phyloP scores from a whole-genome alignment of 2,888 invertebrate species.

The Stomorhina lunata region DNA sequence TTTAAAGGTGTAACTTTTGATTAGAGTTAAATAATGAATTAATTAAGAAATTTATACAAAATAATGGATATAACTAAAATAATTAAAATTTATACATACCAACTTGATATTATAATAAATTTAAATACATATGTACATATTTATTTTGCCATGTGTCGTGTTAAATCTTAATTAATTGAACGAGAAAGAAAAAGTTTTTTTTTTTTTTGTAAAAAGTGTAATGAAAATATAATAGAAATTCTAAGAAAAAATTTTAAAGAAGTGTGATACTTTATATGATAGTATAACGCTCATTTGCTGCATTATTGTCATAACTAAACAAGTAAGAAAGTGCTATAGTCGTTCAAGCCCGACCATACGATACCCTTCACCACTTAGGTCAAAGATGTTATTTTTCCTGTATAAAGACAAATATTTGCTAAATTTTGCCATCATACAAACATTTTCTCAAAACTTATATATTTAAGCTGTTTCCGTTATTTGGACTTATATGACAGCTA shows the following conservation, averaged over 20 bases:
- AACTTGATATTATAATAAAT: not conserved
- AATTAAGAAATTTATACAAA: not conserved
- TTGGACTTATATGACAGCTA: too few relatives aligned
- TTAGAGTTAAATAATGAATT: not conserved
- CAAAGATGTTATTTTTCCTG: too few relatives aligned
- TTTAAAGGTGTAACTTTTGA: not conserved
- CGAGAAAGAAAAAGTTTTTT: not conserved
- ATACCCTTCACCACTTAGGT: too few relatives aligned
- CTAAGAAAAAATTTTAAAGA: not conserved
- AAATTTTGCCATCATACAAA: too few relatives aligned
- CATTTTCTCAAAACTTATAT: too few relatives aligned
- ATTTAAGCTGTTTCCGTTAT: too few relatives aligned
- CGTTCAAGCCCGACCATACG: too few relatives aligned
- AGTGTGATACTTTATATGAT: not conserved
- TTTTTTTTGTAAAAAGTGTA: not conserved
- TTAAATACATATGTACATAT: not conserved
- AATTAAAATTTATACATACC: not conserved
- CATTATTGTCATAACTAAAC: too few relatives aligned
- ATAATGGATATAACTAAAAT: not conserved
- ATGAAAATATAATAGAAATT: not conserved
- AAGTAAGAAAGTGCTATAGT: too few relatives aligned
- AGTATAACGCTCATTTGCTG: too few relatives aligned
- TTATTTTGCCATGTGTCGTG: not conserved
- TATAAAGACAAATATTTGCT: too few relatives aligned
- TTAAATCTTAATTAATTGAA: not conserved